Evolutionary conservation across 2,113 vertebrate species (phyloP).

Genomic region (Hyla sarda): DNA sequence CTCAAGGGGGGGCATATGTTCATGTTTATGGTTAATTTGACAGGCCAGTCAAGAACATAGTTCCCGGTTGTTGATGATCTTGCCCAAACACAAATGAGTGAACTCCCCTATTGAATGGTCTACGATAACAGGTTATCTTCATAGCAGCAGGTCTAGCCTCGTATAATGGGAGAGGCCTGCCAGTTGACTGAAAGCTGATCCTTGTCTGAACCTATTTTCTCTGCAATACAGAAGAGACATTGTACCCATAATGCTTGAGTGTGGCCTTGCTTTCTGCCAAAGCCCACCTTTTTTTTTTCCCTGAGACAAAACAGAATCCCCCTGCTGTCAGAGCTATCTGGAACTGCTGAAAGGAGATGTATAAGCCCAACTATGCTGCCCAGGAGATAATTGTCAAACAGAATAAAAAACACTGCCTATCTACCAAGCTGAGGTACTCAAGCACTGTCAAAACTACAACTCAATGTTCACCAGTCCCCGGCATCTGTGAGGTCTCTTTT

Average conservation of each 20-base stretch:
- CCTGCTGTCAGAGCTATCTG: constrained; percentile 71
- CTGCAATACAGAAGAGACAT: constrained; percentile 75
- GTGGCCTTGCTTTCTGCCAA: constrained; percentile 66
- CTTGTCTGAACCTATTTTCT: constrained; percentile 79
- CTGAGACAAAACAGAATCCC: constrained; percentile 77
- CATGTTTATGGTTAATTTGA: constrained; percentile 16
- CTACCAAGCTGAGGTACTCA: constrained; percentile 64
- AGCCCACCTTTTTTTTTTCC: constrained; percentile 77
- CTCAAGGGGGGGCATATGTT: not conserved
- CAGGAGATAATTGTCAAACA: constrained; percentile 75
- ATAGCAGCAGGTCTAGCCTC: constrained; percentile 64
- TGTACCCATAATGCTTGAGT: constrained; percentile 74
- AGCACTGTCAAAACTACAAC: constrained; percentile 75
- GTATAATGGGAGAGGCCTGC: constrained; percentile 70
- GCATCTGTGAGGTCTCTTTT: constrained; percentile 73
- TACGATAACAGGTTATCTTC: constrained; percentile 68
- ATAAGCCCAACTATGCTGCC: constrained; percentile 67
- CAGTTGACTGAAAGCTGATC: constrained; percentile 81
- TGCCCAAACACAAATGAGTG: constrained; percentile 57
- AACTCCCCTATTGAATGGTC: constrained; percentile 60
- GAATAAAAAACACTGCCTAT: constrained; percentile 76
- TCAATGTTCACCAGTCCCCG: constrained; percentile 74
- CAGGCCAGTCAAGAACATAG: not conserved
- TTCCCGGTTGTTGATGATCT: constrained; percentile 25
- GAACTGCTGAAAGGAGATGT: constrained; percentile 72